phyloP scores from a whole-genome alignment of 2,797 vertebrate genomes.

The Chrysocyon brachyurus region DNA sequence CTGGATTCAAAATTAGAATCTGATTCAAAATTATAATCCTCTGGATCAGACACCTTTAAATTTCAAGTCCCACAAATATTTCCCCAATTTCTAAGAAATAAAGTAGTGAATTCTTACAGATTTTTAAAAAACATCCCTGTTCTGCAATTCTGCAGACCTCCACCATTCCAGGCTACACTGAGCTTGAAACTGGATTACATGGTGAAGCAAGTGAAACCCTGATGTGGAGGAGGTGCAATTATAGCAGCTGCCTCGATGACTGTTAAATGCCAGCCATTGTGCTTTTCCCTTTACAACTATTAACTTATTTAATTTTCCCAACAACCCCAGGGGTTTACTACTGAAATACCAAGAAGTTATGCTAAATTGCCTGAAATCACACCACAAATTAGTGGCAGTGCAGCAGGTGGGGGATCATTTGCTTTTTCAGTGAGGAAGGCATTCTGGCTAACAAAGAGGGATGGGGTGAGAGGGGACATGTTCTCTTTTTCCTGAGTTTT shows the following conservation, averaged over 20 bases:
- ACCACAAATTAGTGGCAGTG: background rate
- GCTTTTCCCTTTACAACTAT: background rate
- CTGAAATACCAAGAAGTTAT: background rate
- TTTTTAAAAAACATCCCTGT: background rate
- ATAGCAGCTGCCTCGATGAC: too few species aligned
- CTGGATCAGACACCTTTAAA: background rate
- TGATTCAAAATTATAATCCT: background rate
- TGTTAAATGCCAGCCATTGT: background rate
- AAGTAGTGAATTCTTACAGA: background rate
- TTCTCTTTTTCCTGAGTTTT: background rate
- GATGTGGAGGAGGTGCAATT: too few species aligned
- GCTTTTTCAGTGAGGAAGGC: background rate
- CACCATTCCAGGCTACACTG: fast-evolving
- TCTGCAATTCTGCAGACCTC: background rate
- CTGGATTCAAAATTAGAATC: background rate
- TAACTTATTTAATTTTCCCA: background rate
- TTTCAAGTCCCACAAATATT: background rate
- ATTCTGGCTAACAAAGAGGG: background rate
- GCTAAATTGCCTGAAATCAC: background rate
- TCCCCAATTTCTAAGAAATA: background rate
- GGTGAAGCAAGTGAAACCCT: too few species aligned
- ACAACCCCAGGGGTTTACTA: background rate
- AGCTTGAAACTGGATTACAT: background rate
- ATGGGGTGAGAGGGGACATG: background rate
- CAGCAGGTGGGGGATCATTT: background rate